A percentile compares a stretch with the other conserved stretches of the same genome.
phyloP scores from a whole-genome alignment of 2,113 vertebrate species.

The Lophotis ruficrista region DNA sequence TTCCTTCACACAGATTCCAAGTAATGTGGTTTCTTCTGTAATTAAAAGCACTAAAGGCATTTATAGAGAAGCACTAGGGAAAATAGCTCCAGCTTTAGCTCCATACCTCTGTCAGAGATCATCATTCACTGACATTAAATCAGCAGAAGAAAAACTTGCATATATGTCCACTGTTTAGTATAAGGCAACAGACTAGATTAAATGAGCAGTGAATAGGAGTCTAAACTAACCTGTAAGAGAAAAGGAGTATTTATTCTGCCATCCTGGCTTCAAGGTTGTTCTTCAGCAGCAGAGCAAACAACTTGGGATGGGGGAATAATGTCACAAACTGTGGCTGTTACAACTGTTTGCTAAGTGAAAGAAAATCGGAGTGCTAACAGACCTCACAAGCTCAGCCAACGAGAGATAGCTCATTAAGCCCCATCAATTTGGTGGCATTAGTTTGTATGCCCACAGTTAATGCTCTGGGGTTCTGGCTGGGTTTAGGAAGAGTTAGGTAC shows the following conservation, averaged over 20 bases:
- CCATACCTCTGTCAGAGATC: not conserved
- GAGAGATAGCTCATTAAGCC: not conserved
- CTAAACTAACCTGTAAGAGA: not conserved
- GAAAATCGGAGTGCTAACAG: not conserved
- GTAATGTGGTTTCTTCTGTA: not conserved
- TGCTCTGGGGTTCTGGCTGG: not conserved
- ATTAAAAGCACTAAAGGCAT: not conserved
- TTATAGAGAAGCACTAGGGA: not conserved
- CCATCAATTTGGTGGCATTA: not conserved
- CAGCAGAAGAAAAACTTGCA: not conserved
- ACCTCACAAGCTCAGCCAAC: not conserved
- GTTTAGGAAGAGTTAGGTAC: not conserved
- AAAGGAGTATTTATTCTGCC: slow-evolving; percentile 5
- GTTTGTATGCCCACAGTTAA: not conserved
- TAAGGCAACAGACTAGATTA: not conserved
- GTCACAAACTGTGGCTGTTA: not conserved
- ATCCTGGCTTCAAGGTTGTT: not conserved
- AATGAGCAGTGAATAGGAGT: not conserved
- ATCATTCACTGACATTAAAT: not conserved
- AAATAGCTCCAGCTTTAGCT: not conserved
- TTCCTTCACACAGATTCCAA: not conserved
- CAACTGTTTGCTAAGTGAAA: not conserved
- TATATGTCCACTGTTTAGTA: not conserved
- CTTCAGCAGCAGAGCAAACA: not conserved
- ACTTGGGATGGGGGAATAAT: not conserved